Evolutionary conservation across 37 sponge, comb jelly and placozoan genomes (phyloP).

Genomic region (Haliclona indistincta): DNA sequence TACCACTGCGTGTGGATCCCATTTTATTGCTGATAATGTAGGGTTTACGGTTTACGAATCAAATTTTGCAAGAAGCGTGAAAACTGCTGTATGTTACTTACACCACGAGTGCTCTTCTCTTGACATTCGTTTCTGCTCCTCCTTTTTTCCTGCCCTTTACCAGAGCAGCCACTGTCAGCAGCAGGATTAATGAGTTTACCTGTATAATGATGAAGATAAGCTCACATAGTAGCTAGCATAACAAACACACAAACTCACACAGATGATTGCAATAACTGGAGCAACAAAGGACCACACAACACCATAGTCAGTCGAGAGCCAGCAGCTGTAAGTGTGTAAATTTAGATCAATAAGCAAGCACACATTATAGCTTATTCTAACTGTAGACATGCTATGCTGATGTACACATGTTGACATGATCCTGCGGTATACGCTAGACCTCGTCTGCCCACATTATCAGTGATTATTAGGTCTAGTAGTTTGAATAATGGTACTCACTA

Average conservation of each 20-base stretch:
- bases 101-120: background rate
- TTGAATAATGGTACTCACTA: too few species aligned
- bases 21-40: too few species aligned
- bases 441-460: too few species aligned
- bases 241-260: constrained; percentile 14
- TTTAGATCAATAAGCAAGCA: too few species aligned
- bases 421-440: too few species aligned
- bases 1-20: too few species aligned
- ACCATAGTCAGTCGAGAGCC: constrained; percentile 24
- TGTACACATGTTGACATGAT: too few species aligned
- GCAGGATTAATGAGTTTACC: constrained; percentile 28
- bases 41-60: too few species aligned
- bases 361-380: background rate
- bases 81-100: too few species aligned
- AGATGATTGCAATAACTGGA: constrained; percentile 39
- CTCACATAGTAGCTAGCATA: background rate
- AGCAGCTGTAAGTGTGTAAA: constrained; percentile 23
- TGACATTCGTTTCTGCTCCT: constrained; percentile 3
- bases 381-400: too few species aligned
- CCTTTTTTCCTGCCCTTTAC: constrained; percentile 5
- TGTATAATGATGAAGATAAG: background rate
- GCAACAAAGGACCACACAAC: constrained; percentile 31
- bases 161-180: constrained; percentile 5
- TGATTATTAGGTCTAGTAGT: too few species aligned
- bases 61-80: too few species aligned